These are phyloP conservation scores for Sphenopsis melanotis DNA, from an alignment of 2,797 vertebrate genomes.

Conservation along the genomic window DNA sequence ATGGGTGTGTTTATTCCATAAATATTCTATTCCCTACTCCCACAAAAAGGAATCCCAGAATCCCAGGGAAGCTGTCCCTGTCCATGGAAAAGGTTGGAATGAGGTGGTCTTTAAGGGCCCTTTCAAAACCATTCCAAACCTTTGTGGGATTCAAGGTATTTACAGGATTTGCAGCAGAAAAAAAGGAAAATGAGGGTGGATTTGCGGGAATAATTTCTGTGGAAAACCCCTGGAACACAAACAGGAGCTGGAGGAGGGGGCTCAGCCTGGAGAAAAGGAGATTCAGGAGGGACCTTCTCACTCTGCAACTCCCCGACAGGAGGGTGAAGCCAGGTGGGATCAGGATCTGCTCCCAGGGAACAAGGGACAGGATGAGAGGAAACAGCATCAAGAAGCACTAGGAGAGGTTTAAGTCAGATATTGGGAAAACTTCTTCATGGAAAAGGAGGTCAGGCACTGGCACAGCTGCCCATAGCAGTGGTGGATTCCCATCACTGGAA, in stretches of 20 bases:
- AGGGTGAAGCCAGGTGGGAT: not conserved
- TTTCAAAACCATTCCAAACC: not conserved
- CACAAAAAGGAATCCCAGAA: not conserved
- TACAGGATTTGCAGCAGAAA: not conserved
- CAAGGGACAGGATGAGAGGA: not conserved
- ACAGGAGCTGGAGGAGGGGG: fast-evolving
- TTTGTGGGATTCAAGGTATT: not conserved
- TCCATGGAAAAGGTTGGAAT: not conserved
- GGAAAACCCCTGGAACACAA: not conserved
- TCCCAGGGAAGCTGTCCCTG: not conserved
- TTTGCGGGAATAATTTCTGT: not conserved
- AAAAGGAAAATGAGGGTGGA: not conserved
- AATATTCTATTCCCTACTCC: not conserved
- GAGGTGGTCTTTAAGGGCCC: not conserved
- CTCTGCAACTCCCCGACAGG: not conserved
- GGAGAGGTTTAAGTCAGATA: not conserved
- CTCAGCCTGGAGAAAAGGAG: not conserved
- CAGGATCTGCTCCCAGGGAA: not conserved
- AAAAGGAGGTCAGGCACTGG: not conserved
- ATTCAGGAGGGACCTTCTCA: not conserved
- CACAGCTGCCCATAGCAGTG: not conserved
- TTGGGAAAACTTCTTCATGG: not conserved
- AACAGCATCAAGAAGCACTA: not conserved
- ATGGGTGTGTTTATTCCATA: not conserved
- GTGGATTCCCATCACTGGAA: not conserved